A percentile compares a stretch with the other conserved stretches of the same genome.
These are phyloP conservation scores for Pelodytes ibericus DNA, from an alignment of 2,797 vertebrate species.

Conservation along the genomic window DNA sequence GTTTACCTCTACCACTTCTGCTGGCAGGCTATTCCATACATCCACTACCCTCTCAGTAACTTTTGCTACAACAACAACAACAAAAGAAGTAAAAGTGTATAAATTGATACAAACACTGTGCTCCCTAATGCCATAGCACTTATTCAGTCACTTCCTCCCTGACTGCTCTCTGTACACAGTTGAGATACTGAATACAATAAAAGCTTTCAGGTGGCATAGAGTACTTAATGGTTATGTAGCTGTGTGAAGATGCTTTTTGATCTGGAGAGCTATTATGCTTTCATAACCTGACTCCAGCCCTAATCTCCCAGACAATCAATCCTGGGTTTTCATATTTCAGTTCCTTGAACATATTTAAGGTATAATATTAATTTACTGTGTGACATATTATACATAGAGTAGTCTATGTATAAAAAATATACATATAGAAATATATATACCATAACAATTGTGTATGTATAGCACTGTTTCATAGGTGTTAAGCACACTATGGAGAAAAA, in stretches of 20 bases:
- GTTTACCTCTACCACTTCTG: no score
- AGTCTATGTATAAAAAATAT: no score
- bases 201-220: slow-evolving; percentile 41
- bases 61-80: no score
- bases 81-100: background rate
- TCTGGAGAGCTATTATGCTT: slow-evolving; percentile 50
- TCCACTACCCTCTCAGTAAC: no score
- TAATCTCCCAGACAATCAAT: slow-evolving; percentile 50
- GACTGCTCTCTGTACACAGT: slow-evolving; percentile 11
- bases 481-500: no score
- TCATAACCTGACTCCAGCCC: slow-evolving; percentile 41
- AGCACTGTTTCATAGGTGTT: no score
- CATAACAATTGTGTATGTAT: no score
- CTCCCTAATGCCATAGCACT: background rate
- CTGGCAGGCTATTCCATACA: no score
- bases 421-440: no score
- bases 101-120: background rate
- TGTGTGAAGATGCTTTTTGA: slow-evolving; percentile 51
- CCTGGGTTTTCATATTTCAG: slow-evolving; percentile 30
- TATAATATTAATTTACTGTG: slow-evolving; percentile 23
- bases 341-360: slow-evolving; percentile 3
- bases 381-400: background rate
- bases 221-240: slow-evolving; percentile 39
- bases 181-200: slow-evolving; percentile 36
- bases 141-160: slow-evolving; percentile 9